phyloP scores from a whole-genome alignment of 1,140 invertebrate genomes.

The Globodera rostochiensis region DNA sequence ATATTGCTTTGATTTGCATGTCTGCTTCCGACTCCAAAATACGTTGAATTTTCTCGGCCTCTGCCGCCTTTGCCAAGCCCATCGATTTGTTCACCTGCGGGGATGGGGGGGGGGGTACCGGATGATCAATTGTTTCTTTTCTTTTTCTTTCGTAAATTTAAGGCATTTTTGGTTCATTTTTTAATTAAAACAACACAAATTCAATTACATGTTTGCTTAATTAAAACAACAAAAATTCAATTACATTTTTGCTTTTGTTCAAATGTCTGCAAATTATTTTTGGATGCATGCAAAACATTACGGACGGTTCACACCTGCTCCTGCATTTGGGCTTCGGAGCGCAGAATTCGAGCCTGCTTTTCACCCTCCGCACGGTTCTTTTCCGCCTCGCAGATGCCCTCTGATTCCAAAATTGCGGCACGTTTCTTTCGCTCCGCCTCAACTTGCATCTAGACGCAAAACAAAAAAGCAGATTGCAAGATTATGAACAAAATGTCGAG shows the following conservation, averaged over 20 bases:
- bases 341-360: constrained; percentile 84
- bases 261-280: no score
- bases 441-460: constrained; percentile 80
- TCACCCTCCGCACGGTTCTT: constrained; percentile 97
- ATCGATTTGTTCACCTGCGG: constrained; percentile 18
- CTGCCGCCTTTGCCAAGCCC: constrained; percentile 25
- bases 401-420: constrained; percentile 93
- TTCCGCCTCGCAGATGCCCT: constrained; percentile 81
- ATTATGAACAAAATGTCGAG: no score
- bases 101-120: background rate
- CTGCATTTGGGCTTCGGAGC: constrained; percentile 68
- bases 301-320: constrained; percentile 67
- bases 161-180: no score
- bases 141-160: no score
- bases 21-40: constrained; percentile 28
- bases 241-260: constrained; percentile 68
- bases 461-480: no score
- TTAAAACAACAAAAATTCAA: background rate
- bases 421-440: constrained; percentile 95
- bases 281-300: no score
- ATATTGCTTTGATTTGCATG: constrained; percentile 13
- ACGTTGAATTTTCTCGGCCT: constrained; percentile 19
- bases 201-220: constrained; percentile 53
- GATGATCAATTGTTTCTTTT: no score
- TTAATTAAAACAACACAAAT: background rate